A percentile compares a stretch with the other conserved stretches of the same genome.
Conservation (phyloP, 2,797 vertebrate genomes). For the Babyrousa celebensis region DNA sequence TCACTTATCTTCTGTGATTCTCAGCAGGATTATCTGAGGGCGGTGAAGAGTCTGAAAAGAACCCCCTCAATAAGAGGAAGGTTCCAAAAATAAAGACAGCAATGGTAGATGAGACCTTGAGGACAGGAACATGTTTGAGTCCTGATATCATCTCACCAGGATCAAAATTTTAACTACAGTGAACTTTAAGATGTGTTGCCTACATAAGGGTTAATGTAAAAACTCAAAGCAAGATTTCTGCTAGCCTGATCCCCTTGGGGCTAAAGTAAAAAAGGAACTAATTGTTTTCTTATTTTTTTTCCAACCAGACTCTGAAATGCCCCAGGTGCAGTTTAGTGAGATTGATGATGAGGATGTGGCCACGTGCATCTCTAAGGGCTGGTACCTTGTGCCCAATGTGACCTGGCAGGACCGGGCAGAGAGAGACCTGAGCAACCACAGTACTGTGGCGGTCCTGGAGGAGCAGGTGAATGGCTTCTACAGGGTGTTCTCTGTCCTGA, state of each 20-base stretch:
- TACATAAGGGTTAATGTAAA: slow-evolving; percentile 32
- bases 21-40: slow-evolving; percentile 26
- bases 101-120: background rate
- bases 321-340: slow-evolving; percentile 82
- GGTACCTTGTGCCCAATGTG: slow-evolving; percentile 84
- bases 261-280: slow-evolving; percentile 53
- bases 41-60: background rate
- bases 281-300: slow-evolving; percentile 82
- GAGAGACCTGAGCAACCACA: slow-evolving; percentile 83
- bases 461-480: slow-evolving; percentile 81
- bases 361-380: slow-evolving; percentile 82
- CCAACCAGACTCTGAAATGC: slow-evolving; percentile 86
- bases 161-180: background rate
- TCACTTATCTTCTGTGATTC: background rate
- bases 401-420: slow-evolving; percentile 83
- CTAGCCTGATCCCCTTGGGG: background rate
- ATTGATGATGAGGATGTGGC: slow-evolving; percentile 74
- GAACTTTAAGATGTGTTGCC: background rate
- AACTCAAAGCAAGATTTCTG: background rate
- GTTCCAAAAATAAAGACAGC: background rate
- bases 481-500: slow-evolving; percentile 82
- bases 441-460: slow-evolving; percentile 80
- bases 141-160: background rate
- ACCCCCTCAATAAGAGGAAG: background rate
- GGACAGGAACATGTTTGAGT: background rate